phyloP scores from a whole-genome alignment of 2,797 vertebrate species.

The Halcyon chelicuti region DNA sequence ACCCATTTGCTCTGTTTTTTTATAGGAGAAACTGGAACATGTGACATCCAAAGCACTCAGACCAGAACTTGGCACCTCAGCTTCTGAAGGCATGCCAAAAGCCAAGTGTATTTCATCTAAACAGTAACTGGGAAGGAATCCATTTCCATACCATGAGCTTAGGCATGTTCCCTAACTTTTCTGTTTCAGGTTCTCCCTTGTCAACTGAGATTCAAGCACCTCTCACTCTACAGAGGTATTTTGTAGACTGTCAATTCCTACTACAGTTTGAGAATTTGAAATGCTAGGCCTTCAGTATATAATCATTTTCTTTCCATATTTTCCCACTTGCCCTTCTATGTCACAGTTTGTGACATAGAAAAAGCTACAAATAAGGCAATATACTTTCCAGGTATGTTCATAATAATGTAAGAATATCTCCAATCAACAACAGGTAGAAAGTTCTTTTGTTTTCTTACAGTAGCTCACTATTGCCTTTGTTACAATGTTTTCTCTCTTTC shows the following conservation, averaged over 20 bases:
- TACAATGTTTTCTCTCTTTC: not conserved
- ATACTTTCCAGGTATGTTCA: not conserved
- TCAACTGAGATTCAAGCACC: not conserved
- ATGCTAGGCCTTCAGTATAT: not conserved
- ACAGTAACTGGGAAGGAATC: not conserved
- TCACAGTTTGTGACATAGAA: not conserved
- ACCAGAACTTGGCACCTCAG: not conserved
- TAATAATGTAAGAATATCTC: not conserved
- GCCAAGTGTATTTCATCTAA: not conserved
- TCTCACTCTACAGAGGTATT: not conserved
- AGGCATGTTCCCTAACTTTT: not conserved
- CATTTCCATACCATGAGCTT: not conserved
- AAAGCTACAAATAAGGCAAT: not conserved
- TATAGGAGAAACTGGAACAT: not conserved
- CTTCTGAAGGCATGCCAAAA: not conserved
- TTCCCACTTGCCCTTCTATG: not conserved
- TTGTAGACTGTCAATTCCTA: not conserved
- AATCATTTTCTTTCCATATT: not conserved
- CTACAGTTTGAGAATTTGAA: not conserved
- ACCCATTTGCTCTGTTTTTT: not conserved
- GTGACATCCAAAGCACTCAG: not conserved
- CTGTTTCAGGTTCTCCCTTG: not conserved
- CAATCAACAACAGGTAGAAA: not conserved
- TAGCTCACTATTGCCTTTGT: not conserved
- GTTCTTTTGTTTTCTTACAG: not conserved